Evolutionary conservation across 2,888 invertebrate species (phyloP).

Genomic region (Dusona sp.): DNA sequence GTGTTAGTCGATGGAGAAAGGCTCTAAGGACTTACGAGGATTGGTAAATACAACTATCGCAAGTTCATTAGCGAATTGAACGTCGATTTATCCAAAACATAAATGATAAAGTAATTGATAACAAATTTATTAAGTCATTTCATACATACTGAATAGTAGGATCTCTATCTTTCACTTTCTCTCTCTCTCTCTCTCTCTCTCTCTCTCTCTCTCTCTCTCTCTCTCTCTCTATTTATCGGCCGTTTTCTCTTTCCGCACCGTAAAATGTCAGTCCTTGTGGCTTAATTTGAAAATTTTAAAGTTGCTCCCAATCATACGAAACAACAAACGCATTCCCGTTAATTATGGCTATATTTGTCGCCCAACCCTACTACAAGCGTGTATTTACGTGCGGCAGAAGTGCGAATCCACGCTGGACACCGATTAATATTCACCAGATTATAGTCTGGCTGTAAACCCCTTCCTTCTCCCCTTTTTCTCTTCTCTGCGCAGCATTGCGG

Average conservation of each 20-base stretch:
- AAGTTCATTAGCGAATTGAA: neutral
- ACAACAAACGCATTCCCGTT: slow-evolving; percentile 33
- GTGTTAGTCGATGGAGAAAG: slow-evolving; percentile 20
- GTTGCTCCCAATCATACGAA: slow-evolving; percentile 20
- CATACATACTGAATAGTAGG: neutral
- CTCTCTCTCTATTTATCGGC: too few species aligned
- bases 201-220: neutral
- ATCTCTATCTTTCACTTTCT: neutral
- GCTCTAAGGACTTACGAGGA: slow-evolving; percentile 20
- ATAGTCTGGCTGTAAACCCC: slow-evolving; percentile 34
- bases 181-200: neutral
- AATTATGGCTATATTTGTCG: slow-evolving; percentile 54
- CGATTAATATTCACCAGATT: slow-evolving; percentile 76
- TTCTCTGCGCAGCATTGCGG: slow-evolving; percentile 9
- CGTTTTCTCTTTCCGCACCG: neutral
- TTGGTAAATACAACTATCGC: neutral
- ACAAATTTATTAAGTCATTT: neutral
- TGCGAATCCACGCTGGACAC: slow-evolving; percentile 68
- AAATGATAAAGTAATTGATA: neutral
- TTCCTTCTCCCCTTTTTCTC: neutral
- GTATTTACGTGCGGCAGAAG: slow-evolving; percentile 73
- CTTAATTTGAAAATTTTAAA: neutral
- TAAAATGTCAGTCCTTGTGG: slow-evolving; percentile 17
- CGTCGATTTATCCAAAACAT: neutral
- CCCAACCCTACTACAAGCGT: slow-evolving; percentile 35